phyloP scores from a whole-genome alignment of 2,113 vertebrate genomes.

The Barnardius zonarius region DNA sequence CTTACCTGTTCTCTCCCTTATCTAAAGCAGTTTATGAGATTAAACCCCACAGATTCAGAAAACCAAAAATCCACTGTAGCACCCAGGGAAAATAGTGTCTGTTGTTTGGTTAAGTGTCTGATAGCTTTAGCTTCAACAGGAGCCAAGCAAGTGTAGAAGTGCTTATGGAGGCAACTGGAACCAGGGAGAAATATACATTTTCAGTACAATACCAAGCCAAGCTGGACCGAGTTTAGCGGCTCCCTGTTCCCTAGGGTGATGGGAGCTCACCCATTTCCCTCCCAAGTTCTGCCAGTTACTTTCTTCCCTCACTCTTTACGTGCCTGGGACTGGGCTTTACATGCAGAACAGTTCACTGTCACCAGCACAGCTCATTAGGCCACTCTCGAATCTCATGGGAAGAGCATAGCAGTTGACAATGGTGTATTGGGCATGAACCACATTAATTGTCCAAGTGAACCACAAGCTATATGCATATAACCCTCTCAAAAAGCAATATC shows the following conservation, averaged over 20 bases:
- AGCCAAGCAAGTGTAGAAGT: neutral
- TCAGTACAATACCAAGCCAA: neutral
- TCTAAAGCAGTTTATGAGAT: neutral
- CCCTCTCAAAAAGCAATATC: neutral
- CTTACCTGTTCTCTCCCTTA: neutral
- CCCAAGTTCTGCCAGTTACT: neutral
- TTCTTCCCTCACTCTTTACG: neutral
- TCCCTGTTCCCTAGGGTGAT: neutral
- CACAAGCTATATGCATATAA: neutral
- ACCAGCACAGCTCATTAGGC: neutral
- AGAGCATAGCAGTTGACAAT: neutral
- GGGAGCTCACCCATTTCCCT: neutral
- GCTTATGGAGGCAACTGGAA: neutral
- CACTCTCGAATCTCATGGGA: neutral
- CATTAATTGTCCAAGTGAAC: neutral
- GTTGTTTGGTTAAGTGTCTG: neutral
- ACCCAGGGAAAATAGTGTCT: neutral
- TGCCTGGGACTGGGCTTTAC: neutral
- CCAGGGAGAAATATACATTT: rapidly evolving
- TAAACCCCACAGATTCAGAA: neutral
- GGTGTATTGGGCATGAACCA: neutral
- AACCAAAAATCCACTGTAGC: neutral
- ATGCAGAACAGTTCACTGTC: neutral
- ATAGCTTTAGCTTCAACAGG: neutral
- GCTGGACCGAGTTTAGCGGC: neutral